Percentiles rank a stretch among this genome's conserved stretches.
phyloP scores from a whole-genome alignment of 2,888 invertebrate species.

The Deladenus siricidicola region DNA sequence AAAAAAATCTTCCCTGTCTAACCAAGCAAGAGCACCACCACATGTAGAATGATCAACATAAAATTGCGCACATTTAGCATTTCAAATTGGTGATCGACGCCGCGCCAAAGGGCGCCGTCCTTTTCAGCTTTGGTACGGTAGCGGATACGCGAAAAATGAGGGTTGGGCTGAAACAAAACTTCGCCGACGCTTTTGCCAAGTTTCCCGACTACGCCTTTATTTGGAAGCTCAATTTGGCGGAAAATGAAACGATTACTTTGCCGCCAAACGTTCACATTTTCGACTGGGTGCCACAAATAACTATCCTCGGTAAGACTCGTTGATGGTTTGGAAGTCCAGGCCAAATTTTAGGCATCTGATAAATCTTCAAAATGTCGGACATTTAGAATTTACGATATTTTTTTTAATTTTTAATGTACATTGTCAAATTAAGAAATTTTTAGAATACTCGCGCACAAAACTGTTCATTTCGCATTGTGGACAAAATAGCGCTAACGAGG shows the following conservation, averaged over 20 bases:
- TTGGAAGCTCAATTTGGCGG: slow-evolving; percentile 11
- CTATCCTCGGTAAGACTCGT: neutral
- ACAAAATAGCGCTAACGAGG: slow-evolving; percentile 2
- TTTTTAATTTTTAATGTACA: no score
- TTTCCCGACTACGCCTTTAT: slow-evolving; percentile 26
- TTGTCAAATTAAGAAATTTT: no score
- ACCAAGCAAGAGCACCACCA: neutral
- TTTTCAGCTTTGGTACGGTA: slow-evolving; percentile 23
- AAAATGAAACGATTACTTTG: slow-evolving; percentile 1
- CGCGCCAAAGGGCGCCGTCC: slow-evolving; percentile 12
- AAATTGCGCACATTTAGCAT: slow-evolving; percentile 4
- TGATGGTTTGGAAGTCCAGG: no score
- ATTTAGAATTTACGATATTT: no score
- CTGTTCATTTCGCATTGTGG: slow-evolving; percentile 4
- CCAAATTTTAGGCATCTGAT: no score
- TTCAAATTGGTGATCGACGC: slow-evolving; percentile 9
- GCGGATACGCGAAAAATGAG: slow-evolving; percentile 17
- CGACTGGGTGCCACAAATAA: neutral
- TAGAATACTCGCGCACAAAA: neutral
- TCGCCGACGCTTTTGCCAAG: slow-evolving; percentile 10
- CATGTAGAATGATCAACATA: neutral
- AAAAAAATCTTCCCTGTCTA: no score
- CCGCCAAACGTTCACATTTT: neutral
- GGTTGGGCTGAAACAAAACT: neutral
- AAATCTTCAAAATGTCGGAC: no score